Conservation (phyloP, 2,113 vertebrate genomes). For the Seriola aureovittata region DNA sequence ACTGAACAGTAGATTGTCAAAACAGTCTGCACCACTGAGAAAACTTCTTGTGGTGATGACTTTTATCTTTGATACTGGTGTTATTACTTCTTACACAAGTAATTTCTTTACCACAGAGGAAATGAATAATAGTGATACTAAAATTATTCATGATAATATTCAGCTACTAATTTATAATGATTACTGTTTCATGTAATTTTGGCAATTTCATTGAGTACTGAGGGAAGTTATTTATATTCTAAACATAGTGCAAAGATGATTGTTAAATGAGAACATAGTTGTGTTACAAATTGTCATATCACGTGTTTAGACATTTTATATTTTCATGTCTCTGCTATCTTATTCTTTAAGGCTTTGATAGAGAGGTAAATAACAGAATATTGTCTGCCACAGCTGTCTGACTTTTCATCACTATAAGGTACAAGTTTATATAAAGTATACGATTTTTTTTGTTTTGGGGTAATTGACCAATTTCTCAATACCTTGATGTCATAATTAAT, state of each 20-base stretch:
- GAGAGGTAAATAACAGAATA: constrained; percentile 62
- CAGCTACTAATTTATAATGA: constrained; percentile 1
- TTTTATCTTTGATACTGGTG: constrained; percentile 9
- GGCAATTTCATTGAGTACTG: constrained; percentile 19
- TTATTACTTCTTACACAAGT: constrained; percentile 13
- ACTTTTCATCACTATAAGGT: not conserved
- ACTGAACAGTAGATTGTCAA: constrained; percentile 64
- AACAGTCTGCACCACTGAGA: constrained; percentile 42
- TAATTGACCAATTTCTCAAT: not conserved
- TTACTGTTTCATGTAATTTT: not conserved
- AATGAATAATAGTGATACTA: not conserved
- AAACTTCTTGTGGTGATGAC: constrained; percentile 3
- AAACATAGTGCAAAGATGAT: constrained; percentile 65
- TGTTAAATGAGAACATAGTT: constrained; percentile 43
- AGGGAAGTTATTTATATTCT: constrained; percentile 41
- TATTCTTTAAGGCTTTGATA: constrained; percentile 69
- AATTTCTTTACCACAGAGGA: constrained; percentile 14
- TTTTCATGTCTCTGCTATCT: constrained; percentile 20
- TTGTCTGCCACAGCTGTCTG: constrained; percentile 19
- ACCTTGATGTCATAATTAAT: not conserved
- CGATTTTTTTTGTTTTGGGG: constrained; percentile 2
- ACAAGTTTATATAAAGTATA: no score
- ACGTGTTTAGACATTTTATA: constrained; percentile 4
- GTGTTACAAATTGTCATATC: constrained; percentile 24
- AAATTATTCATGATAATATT: not conserved